These are phyloP conservation scores for Chamaetylas fuelleborni DNA, from an alignment of 2,113 vertebrate genomes.

Conservation along the genomic window DNA sequence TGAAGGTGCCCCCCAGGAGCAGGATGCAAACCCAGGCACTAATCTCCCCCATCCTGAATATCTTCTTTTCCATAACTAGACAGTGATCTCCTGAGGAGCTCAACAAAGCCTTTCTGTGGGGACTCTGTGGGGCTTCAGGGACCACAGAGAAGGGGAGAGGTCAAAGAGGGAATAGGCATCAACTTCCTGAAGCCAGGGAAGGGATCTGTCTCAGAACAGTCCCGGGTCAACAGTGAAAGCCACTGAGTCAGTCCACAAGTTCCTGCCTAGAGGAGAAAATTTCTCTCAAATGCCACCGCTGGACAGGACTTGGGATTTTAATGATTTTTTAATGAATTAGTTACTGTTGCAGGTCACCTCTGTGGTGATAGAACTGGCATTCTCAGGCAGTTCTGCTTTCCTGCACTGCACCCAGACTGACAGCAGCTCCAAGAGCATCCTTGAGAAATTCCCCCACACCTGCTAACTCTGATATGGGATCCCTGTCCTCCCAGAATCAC, in stretches of 20 bases:
- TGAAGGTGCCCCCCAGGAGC: not conserved
- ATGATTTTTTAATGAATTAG: rapidly evolving
- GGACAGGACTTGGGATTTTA: not conserved
- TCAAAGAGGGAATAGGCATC: not conserved
- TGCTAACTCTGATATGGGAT: rapidly evolving
- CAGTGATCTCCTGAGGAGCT: not conserved
- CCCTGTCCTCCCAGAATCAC: rapidly evolving
- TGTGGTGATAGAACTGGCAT: not conserved
- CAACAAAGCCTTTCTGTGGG: not conserved
- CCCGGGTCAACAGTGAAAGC: not conserved
- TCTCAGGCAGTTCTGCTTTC: not conserved
- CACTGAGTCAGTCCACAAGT: not conserved
- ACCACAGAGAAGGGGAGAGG: not conserved
- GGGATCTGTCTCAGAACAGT: not conserved
- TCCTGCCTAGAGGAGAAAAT: not conserved
- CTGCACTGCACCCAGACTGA: not conserved
- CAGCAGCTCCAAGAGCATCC: not conserved
- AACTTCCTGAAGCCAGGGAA: not conserved
- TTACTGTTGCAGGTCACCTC: not conserved
- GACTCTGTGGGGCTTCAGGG: rapidly evolving
- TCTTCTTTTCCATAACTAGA: not conserved
- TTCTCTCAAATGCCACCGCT: not conserved
- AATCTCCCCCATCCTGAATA: not conserved
- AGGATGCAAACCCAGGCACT: not conserved
- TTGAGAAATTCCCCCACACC: not conserved